A percentile compares a stretch with the other conserved stretches of the same genome.
phyloP scores from a whole-genome alignment of 2,888 invertebrate species.

The Nipponacmea schrenckii region DNA sequence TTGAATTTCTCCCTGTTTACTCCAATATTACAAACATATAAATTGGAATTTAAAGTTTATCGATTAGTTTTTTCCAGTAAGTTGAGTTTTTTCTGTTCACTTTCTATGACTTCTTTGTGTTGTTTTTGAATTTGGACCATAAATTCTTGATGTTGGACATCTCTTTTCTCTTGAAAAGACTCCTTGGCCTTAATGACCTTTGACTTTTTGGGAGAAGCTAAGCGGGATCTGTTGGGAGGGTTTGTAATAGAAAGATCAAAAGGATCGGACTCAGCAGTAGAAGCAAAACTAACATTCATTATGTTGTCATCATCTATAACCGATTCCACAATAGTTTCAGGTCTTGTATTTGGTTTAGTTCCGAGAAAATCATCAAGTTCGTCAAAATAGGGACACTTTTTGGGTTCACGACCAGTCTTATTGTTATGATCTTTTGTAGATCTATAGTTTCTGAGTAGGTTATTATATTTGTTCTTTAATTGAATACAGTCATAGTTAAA shows the following conservation, averaged over 20 bases:
- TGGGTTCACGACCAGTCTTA: constrained; percentile 3
- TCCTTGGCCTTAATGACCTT: not conserved
- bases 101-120: not conserved
- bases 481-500: not conserved
- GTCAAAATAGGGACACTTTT: constrained; percentile 1
- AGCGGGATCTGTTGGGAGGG: not conserved
- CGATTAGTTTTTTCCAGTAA: not conserved
- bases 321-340: not conserved
- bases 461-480: not conserved
- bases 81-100: not conserved
- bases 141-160: not conserved
- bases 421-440: not conserved
- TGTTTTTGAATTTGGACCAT: not conserved
- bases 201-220: not conserved
- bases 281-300: not conserved
- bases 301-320: not conserved
- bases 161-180: not conserved
- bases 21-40: not conserved
- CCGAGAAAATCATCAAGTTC: not conserved
- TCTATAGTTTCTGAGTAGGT: not conserved
- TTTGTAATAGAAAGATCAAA: not conserved
- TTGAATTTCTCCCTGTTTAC: not conserved
- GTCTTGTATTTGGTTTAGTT: not conserved
- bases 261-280: not conserved
- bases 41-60: not conserved